phyloP scores from a whole-genome alignment of 1,140 invertebrate species.

The Platyura marginata region DNA sequence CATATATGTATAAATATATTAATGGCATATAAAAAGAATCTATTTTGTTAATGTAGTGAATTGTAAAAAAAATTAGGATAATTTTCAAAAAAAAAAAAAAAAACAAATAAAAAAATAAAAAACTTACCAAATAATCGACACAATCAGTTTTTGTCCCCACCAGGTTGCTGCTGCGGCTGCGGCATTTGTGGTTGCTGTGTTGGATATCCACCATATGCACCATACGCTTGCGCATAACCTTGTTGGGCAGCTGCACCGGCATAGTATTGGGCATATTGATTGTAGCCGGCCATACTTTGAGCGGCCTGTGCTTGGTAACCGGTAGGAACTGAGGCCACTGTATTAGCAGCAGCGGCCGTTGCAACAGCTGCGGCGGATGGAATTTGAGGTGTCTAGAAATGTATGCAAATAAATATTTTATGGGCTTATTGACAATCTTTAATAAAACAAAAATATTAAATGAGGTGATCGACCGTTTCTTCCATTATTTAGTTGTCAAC shows the following conservation, averaged over 20 bases:
- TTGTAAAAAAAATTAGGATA: too few species aligned
- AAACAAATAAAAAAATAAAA: not conserved
- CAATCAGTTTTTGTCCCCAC: not conserved
- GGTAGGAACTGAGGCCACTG: not conserved
- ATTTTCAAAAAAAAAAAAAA: not conserved
- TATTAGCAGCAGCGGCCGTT: not conserved
- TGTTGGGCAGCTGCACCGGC: not conserved
- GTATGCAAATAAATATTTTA: too few species aligned
- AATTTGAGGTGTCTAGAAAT: not conserved
- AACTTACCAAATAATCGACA: not conserved
- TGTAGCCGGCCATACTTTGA: not conserved
- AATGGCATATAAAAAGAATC: not conserved
- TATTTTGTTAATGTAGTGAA: not conserved
- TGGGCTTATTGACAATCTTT: too few species aligned
- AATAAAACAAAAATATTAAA: too few species aligned
- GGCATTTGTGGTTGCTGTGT: not conserved
- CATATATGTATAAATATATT: too few species aligned
- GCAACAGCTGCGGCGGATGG: not conserved
- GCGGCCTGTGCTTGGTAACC: not conserved
- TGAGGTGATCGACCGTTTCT: too few species aligned
- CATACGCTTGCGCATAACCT: not conserved
- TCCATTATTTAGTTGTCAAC: too few species aligned
- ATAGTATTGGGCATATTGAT: conserved; percentile 1
- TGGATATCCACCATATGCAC: not conserved
- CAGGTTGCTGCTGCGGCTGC: not conserved